phyloP scores from a whole-genome alignment of 2,113 vertebrate species.

The Alethe castanea region DNA sequence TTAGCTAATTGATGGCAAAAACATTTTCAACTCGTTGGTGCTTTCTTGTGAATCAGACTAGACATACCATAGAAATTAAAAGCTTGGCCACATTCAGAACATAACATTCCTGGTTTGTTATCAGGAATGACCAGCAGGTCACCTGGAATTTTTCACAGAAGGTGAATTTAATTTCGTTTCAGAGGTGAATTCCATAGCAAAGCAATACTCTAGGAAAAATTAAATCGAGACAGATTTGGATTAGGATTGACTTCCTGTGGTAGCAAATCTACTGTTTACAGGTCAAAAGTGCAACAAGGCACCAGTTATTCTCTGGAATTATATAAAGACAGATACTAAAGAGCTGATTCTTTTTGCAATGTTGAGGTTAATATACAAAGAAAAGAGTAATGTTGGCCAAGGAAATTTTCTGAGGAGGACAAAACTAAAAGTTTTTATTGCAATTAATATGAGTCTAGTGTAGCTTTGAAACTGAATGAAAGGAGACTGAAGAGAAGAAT shows the following conservation, averaged over 20 bases:
- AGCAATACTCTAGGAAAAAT: not conserved
- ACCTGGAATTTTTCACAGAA: not conserved
- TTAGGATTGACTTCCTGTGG: not conserved
- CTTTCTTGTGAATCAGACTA: not conserved
- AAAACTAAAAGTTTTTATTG: not conserved
- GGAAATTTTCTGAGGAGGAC: not conserved
- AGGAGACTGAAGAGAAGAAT: not conserved
- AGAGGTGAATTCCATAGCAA: not conserved
- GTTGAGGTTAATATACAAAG: not conserved
- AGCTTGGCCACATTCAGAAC: not conserved
- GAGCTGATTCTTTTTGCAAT: not conserved
- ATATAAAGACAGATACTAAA: not conserved
- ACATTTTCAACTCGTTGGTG: not conserved
- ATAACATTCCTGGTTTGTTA: not conserved
- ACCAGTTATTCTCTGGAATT: not conserved
- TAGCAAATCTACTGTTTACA: not conserved
- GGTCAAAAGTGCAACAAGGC: not conserved
- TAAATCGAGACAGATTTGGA: not conserved
- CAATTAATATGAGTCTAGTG: not conserved
- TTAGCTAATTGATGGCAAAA: not conserved
- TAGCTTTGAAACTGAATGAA: not conserved
- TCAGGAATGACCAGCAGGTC: not conserved
- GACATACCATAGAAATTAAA: not conserved
- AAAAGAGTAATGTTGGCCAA: not conserved
- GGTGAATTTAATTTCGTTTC: not conserved